phyloP scores from a whole-genome alignment of 2,797 vertebrate genomes.

The Thunnus albacares region DNA sequence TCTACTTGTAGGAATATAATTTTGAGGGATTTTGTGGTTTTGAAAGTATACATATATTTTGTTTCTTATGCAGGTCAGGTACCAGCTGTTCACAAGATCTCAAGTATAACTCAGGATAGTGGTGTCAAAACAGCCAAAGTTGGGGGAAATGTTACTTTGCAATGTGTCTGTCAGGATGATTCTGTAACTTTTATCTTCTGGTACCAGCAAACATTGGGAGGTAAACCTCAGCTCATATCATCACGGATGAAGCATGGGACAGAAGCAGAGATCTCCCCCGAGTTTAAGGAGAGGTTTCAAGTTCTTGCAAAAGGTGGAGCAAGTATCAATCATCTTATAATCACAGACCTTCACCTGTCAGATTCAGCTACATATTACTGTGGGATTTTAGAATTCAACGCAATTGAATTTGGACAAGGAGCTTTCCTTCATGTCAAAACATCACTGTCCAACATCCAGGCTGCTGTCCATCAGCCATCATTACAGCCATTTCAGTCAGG shows the following conservation, averaged over 20 bases:
- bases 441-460: background rate
- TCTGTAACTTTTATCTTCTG: constrained; percentile 66
- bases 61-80: constrained; percentile 41
- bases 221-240: constrained; percentile 69
- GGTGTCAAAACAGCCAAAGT: constrained; percentile 44
- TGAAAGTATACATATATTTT: background rate
- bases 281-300: constrained; percentile 41
- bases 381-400: constrained; percentile 54
- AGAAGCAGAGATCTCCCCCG: background rate
- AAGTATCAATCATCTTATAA: constrained; percentile 54
- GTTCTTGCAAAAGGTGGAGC: background rate
- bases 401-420: constrained; percentile 71
- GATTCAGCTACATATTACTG: constrained; percentile 79
- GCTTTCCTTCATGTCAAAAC: constrained; percentile 67
- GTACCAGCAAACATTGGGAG: constrained; percentile 74
- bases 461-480: constrained; percentile 6
- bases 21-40: background rate
- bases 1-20: background rate
- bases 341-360: constrained; percentile 45
- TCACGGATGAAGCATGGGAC: constrained; percentile 31
- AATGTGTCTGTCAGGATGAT: constrained; percentile 52
- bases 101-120: constrained; percentile 33
- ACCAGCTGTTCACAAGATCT: background rate
- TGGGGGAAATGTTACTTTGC: constrained; percentile 57
- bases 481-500: background rate